These are phyloP conservation scores for Tapirus indicus DNA, from an alignment of 2,797 vertebrate genomes.

Conservation along the genomic window DNA sequence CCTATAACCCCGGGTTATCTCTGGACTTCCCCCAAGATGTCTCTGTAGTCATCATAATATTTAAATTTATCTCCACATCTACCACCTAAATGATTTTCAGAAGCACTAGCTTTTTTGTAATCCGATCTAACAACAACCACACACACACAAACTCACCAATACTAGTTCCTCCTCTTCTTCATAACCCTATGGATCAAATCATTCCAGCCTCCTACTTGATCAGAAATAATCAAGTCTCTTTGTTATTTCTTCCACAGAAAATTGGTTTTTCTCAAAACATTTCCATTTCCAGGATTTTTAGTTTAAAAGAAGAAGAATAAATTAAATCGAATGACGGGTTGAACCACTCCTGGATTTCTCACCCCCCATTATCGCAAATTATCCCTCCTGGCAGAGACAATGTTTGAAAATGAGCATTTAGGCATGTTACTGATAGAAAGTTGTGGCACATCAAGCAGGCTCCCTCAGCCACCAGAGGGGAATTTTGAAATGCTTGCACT, in stretches of 20 bases:
- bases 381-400: constrained; percentile 64
- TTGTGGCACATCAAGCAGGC: not conserved
- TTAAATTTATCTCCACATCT: constrained; percentile 7
- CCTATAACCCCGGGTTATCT: not conserved
- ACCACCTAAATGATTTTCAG: not conserved
- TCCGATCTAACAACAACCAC: not conserved
- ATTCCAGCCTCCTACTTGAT: not conserved
- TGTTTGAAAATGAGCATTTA: constrained; percentile 47
- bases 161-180: not conserved
- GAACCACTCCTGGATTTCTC: constrained; percentile 29
- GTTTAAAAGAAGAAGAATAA: not conserved
- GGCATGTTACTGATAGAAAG: constrained; percentile 49
- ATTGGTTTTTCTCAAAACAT: constrained; percentile 65
- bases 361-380: constrained; percentile 69
- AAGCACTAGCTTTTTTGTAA: not conserved
- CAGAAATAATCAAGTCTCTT: constrained; percentile 67
- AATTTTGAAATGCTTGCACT: not conserved
- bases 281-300: constrained; percentile 61
- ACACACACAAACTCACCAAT: not conserved
- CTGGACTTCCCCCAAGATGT: not conserved
- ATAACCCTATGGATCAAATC: not conserved
- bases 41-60: not conserved
- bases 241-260: constrained; percentile 20
- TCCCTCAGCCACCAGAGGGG: constrained; percentile 49
- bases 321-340: constrained; percentile 24